These are phyloP conservation scores for Pipistrellus pygmaeus DNA, from an alignment of 2,797 vertebrate genomes.

Conservation along the genomic window DNA sequence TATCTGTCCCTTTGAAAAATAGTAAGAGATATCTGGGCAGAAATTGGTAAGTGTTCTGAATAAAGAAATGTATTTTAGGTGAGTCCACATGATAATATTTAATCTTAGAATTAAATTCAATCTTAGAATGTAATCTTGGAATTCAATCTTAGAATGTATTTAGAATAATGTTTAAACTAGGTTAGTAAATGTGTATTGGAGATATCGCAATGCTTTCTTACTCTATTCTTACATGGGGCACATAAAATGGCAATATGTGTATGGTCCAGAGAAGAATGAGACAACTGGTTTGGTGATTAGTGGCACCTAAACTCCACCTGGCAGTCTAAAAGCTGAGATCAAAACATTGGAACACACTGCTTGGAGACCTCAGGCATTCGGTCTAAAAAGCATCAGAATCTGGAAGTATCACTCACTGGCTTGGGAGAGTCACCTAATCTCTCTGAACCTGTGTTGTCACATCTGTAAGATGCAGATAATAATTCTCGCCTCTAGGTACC, in stretches of 20 bases:
- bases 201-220: neutral
- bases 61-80: neutral
- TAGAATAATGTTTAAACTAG: constrained; percentile 31
- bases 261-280: neutral
- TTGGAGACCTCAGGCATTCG: neutral
- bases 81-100: neutral
- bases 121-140: neutral
- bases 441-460: neutral
- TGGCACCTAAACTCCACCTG: neutral
- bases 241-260: neutral
- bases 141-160: neutral
- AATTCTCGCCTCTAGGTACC: neutral
- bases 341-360: neutral
- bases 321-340: neutral
- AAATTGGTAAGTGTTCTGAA: neutral
- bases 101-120: neutral
- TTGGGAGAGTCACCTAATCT: neutral
- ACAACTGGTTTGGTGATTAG: neutral
- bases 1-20: neutral
- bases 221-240: neutral
- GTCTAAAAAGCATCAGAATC: neutral
- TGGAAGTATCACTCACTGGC: neutral
- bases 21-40: neutral
- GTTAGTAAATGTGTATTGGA: neutral
- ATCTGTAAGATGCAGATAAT: neutral